Evolutionary conservation across 2,888 invertebrate species (phyloP), one percentile per base, ranked within the genome.

Genomic region (Asteroscopus sphinx): DNA sequence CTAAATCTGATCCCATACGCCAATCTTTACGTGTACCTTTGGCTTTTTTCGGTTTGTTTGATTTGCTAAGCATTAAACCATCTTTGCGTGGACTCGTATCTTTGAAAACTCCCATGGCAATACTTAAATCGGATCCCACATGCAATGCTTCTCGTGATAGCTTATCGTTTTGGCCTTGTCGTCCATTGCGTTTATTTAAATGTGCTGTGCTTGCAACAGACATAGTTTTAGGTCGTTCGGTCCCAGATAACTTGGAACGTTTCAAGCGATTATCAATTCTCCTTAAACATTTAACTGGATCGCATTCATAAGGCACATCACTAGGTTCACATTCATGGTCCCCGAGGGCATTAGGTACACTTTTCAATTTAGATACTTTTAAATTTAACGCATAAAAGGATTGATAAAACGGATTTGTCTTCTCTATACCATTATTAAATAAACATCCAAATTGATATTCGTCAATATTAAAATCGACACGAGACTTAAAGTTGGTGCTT

Each of bases 291-390:
- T 70, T 32, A 0, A 1, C 13, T 36, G 75, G 71, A 17, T 73
- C 48, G 49, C 75, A 79, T 41, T 66, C 28, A 25, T 67, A 60
- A n/a, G 76, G 63, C 76, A 78, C 47, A 57, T 60, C 13, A 46
- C 39, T n/a, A 13, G 54, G 63, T 26, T 69, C 69, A 44, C 65
- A 61, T 40, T 69, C 41, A 13, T 59, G 13, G 7, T 32, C 11
- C 6, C 49, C 5, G 3, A 41, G 1, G 9, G 8, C 0, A 11
- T 30, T 9, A 6, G 26, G 7, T 9, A n/a, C 8, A 16, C 36
- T 44, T 28, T 41, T 61, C 7, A 45, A 7, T 15, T 49, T 46
- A 11, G 61, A 42, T 0, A 61, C 33, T 28, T 46, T 47, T 5
- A 73, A 44, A 54, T 76, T 63, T 25, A 68, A 49, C 4, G 68